Conservation (phyloP, 1,140 invertebrate genomes). For the Cydia fagiglandana region DNA sequence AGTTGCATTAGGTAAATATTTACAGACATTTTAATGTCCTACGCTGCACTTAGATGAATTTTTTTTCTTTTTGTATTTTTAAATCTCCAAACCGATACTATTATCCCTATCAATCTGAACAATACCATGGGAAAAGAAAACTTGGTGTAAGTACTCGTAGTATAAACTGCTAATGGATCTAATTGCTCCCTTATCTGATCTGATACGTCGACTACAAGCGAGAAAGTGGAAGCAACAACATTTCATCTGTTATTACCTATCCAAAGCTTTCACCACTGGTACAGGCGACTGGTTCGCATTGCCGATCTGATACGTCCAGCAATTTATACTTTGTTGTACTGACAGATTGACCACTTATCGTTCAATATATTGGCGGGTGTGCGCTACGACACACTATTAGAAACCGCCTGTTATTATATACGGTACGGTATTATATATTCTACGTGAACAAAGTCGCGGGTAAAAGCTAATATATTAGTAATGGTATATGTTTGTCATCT, state of each 20-base stretch:
- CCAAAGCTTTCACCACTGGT: conserved; percentile 4
- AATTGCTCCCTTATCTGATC: conserved; percentile 38
- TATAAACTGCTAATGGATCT: conserved; percentile 35
- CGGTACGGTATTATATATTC: no score
- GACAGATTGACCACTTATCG: conserved; percentile 27
- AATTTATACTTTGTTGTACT: conserved; percentile 26
- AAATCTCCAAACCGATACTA: no score
- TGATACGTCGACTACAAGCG: conserved; percentile 18
- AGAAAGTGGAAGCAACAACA: conserved; percentile 34
- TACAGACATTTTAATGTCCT: no score
- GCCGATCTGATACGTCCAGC: conserved; percentile 14
- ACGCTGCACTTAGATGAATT: no score
- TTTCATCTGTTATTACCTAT: conserved; percentile 31
- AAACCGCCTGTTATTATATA: neutral
- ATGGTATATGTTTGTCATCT: no score
- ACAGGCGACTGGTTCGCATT: conserved; percentile 13
- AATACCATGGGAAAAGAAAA: conserved; percentile 22
- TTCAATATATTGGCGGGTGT: neutral
- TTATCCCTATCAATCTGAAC: neutral
- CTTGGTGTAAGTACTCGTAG: neutral
- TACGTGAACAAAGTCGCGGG: neutral
- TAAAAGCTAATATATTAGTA: no score
- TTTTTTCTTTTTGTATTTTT: no score
- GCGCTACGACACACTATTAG: neutral
- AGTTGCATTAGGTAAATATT: no score